A percentile compares a stretch with the other conserved stretches of the same genome.
Conservation (phyloP, 2,797 vertebrate species). For the Centroberyx gerrardi region DNA sequence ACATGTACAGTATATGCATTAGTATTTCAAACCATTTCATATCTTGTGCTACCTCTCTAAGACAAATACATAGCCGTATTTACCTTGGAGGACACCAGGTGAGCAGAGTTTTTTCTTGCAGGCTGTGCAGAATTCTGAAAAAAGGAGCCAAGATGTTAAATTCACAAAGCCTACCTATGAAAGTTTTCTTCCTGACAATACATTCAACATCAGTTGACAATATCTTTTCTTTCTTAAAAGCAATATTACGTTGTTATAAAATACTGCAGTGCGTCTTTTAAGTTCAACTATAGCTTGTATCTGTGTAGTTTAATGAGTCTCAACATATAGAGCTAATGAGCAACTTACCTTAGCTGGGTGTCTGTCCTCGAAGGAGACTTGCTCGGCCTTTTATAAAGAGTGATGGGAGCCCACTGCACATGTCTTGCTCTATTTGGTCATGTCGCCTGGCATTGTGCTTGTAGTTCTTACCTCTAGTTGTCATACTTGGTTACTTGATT, state of each 20-base stretch:
- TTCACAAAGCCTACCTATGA: constrained; percentile 3
- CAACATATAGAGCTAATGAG: not conserved
- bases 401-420: constrained; percentile 59
- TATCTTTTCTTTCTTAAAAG: no score
- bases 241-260: no score
- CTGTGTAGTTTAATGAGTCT: not conserved
- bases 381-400: constrained; percentile 69
- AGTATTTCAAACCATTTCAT: constrained; percentile 10
- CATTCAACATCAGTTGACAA: not conserved
- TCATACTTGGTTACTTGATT: constrained; percentile 32
- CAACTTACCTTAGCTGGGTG: constrained; percentile 80
- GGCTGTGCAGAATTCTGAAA: constrained; percentile 49
- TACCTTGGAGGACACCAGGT: constrained; percentile 65
- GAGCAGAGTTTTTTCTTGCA: constrained; percentile 38
- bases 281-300: not conserved
- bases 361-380: constrained; percentile 49
- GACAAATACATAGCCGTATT: not conserved
- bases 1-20: not conserved
- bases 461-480: constrained; percentile 49
- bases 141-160: constrained; percentile 10
- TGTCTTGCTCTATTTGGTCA: constrained; percentile 78
- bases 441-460: constrained; percentile 52
- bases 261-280: no score
- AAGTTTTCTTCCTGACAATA: not conserved
- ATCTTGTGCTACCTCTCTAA: not conserved